These are phyloP conservation scores for Podabrus alpinus DNA, from an alignment of 2,888 invertebrate species.

Conservation along the genomic window DNA sequence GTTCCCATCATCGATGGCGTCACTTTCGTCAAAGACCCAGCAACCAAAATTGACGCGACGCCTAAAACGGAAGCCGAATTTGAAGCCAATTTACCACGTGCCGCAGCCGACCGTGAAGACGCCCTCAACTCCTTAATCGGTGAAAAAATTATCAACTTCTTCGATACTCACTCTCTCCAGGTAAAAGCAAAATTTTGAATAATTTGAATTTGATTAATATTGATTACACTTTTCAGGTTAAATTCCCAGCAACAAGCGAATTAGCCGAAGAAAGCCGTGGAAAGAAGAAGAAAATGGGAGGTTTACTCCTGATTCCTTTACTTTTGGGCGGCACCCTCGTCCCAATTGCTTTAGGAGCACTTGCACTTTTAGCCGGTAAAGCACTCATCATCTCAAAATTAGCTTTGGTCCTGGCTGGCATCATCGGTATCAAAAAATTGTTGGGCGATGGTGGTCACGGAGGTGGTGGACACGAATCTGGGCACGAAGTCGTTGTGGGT, in stretches of 20 bases:
- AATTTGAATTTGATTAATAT: not conserved
- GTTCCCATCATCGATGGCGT: conserved; percentile 75
- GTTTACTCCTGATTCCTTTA: conserved; percentile 76
- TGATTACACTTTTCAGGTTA: conserved; percentile 60
- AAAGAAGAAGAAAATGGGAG: conserved; percentile 73
- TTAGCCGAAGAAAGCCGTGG: conserved; percentile 65
- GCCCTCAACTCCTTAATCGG: conserved; percentile 76
- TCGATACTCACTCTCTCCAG: conserved; percentile 80
- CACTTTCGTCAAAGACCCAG: conserved; percentile 69
- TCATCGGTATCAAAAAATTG: conserved; percentile 84
- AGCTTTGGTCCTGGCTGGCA: conserved; percentile 79
- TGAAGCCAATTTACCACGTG: conserved; percentile 74
- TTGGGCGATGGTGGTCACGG: conserved; percentile 65
- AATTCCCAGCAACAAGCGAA: conserved; percentile 72
- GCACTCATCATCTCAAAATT: conserved; percentile 84
- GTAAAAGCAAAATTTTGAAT: conserved; percentile 52
- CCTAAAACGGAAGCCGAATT: conserved; percentile 64
- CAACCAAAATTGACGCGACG: conserved; percentile 54
- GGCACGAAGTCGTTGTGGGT: conserved; percentile 71
- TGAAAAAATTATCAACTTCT: conserved; percentile 73
- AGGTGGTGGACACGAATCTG: conserved; percentile 65
- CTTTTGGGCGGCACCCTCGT: conserved; percentile 80
- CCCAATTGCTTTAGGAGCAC: conserved; percentile 79
- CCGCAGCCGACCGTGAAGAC: conserved; percentile 71
- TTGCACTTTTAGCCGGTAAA: conserved; percentile 82